A percentile compares a stretch with the other conserved stretches of the same genome.
These are phyloP conservation scores for Drosophila diplacantha DNA, from an alignment of 2,888 invertebrate species.

Conservation along the genomic window DNA sequence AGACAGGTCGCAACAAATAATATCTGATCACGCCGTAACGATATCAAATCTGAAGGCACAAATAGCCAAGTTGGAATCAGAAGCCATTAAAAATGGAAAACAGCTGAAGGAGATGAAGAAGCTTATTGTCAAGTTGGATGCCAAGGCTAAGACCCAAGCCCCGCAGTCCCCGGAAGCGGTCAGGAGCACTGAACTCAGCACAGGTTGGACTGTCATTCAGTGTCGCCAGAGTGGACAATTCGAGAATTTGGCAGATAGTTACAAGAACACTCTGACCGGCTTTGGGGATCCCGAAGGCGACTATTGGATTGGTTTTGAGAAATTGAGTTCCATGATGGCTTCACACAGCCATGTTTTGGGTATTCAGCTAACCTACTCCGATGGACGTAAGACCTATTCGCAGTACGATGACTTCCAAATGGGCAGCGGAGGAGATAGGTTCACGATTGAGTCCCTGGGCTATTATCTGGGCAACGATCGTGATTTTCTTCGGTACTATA, in stretches of 20 bases:
- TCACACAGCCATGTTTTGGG: neutral
- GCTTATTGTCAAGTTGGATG: constrained; percentile 1
- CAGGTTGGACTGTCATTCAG: constrained; percentile 13
- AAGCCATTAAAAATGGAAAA: neutral
- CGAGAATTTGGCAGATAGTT: neutral
- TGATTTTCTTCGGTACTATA: constrained; percentile 1
- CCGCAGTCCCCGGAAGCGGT: neutral
- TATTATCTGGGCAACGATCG: constrained; percentile 6
- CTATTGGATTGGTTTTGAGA: constrained; percentile 7
- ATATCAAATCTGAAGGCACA: neutral
- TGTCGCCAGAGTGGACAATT: neutral
- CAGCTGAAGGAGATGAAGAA: neutral
- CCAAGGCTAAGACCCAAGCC: neutral
- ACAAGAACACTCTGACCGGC: neutral
- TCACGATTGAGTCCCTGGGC: constrained; percentile 4
- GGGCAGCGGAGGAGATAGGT: neutral
- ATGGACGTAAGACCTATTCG: neutral
- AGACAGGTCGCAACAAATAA: neutral
- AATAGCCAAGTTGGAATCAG: neutral
- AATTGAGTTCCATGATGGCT: neutral
- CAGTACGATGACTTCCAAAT: constrained; percentile 4
- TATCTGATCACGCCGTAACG: neutral
- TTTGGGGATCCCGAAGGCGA: neutral
- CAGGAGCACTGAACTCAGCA: no score
- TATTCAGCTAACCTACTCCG: neutral